Evolutionary conservation across 1,140 invertebrate genomes (phyloP), one percentile per base, ranked within the genome.

Genomic region (Phocides pigmalion): DNA sequence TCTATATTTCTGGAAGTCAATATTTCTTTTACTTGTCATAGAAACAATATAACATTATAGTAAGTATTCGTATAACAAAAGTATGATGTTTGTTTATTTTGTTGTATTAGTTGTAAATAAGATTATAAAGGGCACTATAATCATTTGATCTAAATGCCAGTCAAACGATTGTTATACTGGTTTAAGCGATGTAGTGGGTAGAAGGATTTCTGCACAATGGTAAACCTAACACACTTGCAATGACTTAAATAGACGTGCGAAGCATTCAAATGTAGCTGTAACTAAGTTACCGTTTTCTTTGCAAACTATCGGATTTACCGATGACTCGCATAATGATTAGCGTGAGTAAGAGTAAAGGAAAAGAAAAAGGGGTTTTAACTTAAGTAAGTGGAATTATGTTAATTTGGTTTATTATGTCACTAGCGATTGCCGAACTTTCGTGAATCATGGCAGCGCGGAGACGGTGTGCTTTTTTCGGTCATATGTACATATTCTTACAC

Each of bases 371-470:
- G 66, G 79, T 62, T 79, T 78, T 79, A 64, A 70, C 53, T 59
- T 63, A 78, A 72, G 74, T 64, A 35, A 58, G 58, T 70, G 62
- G 77, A 81, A 77, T 82, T 82, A 87, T 86, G 82, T 83, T 86
- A 87, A 89, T 89, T 89, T 67, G 59, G 78, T 80, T 88, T 83
- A 89, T 90, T 90, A 90, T 89, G 88, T 89, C 86, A 90, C 87
- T 61, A 68, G 63, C 58, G 66, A 58, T 44, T 32, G 68, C 50
- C 72, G 74, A 74, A 82, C 76, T 77, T 88, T 86, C 69, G 85
- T 90, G 87, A 88, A 84, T 90, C 87, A 90, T 76, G 63, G 69
- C 64, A 58, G 32, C 46, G 67, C 72, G 50, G 3, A 4, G 72
- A 66, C n/a, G n/a, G 61, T 61, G 54, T 39, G 54, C 58, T 53